phyloP scores from a whole-genome alignment of 2,888 invertebrate species.

The Leucania comma region DNA sequence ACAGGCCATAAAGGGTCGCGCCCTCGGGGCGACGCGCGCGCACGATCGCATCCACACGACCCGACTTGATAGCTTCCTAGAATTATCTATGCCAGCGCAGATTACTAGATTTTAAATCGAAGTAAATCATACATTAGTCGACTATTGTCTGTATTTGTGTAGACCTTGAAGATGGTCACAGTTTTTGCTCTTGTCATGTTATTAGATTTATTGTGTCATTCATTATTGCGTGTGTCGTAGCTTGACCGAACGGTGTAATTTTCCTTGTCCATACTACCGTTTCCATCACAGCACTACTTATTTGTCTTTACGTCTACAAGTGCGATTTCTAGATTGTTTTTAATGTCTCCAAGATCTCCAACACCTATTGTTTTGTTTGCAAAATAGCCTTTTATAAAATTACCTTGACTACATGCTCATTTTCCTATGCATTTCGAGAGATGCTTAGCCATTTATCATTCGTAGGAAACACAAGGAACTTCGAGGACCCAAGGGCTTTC shows the following conservation, averaged over 20 bases:
- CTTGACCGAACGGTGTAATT: conserved; percentile 40
- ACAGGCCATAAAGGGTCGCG: conserved; percentile 71
- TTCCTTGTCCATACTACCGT: conserved; percentile 29
- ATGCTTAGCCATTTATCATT: conserved; percentile 48
- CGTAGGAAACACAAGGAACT: conserved; percentile 41
- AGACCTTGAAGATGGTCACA: conserved; percentile 34
- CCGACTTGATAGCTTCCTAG: conserved; percentile 73
- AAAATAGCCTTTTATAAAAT: conserved; percentile 7
- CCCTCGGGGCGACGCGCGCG: conserved; percentile 68
- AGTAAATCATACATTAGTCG: conserved; percentile 19
- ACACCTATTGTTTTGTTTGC: background rate
- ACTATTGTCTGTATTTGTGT: conserved; percentile 3
- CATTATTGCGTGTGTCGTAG: conserved; percentile 33
- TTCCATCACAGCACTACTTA: background rate
- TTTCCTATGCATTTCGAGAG: conserved; percentile 28
- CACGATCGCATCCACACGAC: conserved; percentile 78
- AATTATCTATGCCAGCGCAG: conserved; percentile 66
- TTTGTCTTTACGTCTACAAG: background rate
- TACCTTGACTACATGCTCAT: conserved; percentile 12
- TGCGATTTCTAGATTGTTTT: conserved; percentile 16
- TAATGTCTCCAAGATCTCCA: conserved; percentile 7
- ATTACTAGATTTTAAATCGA: conserved; percentile 39
- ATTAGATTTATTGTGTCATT: conserved; percentile 33
- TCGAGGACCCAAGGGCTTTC: conserved; percentile 51
- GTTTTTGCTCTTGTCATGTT: conserved; percentile 37